These are phyloP conservation scores for Paramacrobiotus metropolitanus DNA, from an alignment of 1,140 invertebrate species.

Conservation along the genomic window DNA sequence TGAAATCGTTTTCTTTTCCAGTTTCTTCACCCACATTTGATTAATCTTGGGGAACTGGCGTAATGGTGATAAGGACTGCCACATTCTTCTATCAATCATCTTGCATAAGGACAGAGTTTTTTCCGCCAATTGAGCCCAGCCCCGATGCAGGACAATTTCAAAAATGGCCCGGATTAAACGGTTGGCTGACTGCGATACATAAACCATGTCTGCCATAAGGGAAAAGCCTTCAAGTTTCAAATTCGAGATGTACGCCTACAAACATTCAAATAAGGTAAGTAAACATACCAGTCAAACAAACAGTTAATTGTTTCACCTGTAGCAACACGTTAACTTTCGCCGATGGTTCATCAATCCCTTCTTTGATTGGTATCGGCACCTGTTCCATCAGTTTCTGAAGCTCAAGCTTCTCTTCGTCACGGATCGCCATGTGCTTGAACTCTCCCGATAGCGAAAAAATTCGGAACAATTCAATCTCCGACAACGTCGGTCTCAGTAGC, in stretches of 20 bases:
- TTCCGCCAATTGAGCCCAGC: constrained; percentile 92
- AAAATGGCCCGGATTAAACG: constrained; percentile 85
- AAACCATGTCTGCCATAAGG: constrained; percentile 97
- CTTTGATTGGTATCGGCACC: constrained; percentile 96
- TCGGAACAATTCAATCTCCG: constrained; percentile 93
- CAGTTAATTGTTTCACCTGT: constrained; percentile 1
- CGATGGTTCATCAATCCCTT: constrained; percentile 90
- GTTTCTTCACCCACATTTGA: constrained; percentile 86
- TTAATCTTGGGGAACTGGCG: constrained; percentile 95
- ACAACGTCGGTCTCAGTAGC: constrained; percentile 77
- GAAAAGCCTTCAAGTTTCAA: constrained; percentile 94
- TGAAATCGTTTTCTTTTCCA: constrained; percentile 91
- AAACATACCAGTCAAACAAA: background rate
- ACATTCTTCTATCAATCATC: constrained; percentile 96
- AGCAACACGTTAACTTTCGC: constrained; percentile 40
- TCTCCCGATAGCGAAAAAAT: constrained; percentile 93
- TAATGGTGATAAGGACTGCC: constrained; percentile 97
- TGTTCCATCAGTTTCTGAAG: constrained; percentile 86
- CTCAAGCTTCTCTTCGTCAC: constrained; percentile 95
- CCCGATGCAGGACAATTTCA: constrained; percentile 65
- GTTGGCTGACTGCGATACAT: constrained; percentile 88
- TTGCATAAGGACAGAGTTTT: constrained; percentile 87
- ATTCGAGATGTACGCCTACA: constrained; percentile 95
- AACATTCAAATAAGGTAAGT: constrained; percentile 82
- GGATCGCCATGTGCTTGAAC: constrained; percentile 70